Percentiles rank a stretch among this genome's conserved stretches.
Conservation (phyloP, 2,113 vertebrate species). For the Gadus macrocephalus region DNA sequence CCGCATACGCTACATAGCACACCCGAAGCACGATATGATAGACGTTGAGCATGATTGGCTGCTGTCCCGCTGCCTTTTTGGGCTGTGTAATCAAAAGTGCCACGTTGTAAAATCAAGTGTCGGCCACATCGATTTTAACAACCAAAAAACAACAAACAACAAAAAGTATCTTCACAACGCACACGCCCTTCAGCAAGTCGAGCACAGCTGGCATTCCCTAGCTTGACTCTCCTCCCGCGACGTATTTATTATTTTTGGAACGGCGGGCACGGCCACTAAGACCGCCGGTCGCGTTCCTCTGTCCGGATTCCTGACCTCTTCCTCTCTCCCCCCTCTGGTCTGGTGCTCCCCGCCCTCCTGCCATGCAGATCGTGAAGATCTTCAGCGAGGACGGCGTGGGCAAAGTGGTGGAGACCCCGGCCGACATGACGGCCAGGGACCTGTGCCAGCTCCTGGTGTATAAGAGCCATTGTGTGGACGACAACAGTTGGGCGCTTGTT, state of each 20-base stretch:
- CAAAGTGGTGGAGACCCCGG: conserved; percentile 93
- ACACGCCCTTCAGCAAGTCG: too few species aligned
- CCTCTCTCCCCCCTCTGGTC: not conserved
- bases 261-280: too few species aligned
- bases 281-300: too few species aligned
- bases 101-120: conserved; percentile 9
- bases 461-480: conserved; percentile 96
- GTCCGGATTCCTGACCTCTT: too few species aligned
- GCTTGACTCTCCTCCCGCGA: too few species aligned
- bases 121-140: not conserved
- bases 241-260: too few species aligned
- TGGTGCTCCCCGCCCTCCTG: not conserved
- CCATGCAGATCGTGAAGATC: conserved; percentile 90
- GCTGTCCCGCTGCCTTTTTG: conserved; percentile 36
- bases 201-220: too few species aligned
- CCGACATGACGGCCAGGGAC: conserved; percentile 94
- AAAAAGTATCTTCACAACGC: too few species aligned
- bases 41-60: conserved; percentile 50
- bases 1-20: conserved; percentile 21
- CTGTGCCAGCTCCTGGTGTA: conserved; percentile 96
- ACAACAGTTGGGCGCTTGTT: conserved; percentile 97
- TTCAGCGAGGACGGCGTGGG: conserved; percentile 94
- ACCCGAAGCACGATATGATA: conserved; percentile 33
- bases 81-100: conserved; percentile 15
- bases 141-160: too few species aligned